A percentile compares a stretch with the other conserved stretches of the same genome.
Evolutionary conservation across 2,888 invertebrate genomes (phyloP).

Genomic region (Microctonus hyperodae): DNA sequence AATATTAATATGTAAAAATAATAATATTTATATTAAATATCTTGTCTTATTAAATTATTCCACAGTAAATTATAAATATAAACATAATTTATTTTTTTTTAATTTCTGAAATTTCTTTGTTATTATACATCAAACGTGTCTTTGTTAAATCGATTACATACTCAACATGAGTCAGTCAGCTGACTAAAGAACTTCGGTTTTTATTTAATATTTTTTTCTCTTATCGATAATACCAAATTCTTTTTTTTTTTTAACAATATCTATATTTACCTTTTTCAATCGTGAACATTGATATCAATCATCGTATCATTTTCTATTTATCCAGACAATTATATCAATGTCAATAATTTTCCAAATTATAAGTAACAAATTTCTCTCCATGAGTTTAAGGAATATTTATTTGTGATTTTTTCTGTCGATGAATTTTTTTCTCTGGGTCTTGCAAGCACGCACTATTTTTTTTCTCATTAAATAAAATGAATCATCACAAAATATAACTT

Average conservation of each 20-base stretch:
- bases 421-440: too few species aligned
- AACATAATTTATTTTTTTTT: background rate
- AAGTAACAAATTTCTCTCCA: too few species aligned
- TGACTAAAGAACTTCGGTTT: background rate
- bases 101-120: background rate
- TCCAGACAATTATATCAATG: background rate
- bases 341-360: too few species aligned
- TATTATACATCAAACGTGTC: background rate
- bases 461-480: too few species aligned
- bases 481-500: too few species aligned
- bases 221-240: too few species aligned
- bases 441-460: too few species aligned
- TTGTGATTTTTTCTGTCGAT: too few species aligned
- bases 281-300: background rate
- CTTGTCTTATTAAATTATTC: too few species aligned
- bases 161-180: background rate
- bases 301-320: background rate
- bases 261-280: slow-evolving; percentile 11
- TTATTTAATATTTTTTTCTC: background rate
- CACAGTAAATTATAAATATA: background rate
- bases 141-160: background rate
- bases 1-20: background rate
- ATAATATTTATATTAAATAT: too few species aligned
- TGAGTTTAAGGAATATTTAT: too few species aligned
- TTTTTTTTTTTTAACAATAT: background rate